Percentiles rank a stretch among this genome's conserved stretches.
phyloP scores from a whole-genome alignment of 2,888 invertebrate genomes.

The Apotomis turbidana region DNA sequence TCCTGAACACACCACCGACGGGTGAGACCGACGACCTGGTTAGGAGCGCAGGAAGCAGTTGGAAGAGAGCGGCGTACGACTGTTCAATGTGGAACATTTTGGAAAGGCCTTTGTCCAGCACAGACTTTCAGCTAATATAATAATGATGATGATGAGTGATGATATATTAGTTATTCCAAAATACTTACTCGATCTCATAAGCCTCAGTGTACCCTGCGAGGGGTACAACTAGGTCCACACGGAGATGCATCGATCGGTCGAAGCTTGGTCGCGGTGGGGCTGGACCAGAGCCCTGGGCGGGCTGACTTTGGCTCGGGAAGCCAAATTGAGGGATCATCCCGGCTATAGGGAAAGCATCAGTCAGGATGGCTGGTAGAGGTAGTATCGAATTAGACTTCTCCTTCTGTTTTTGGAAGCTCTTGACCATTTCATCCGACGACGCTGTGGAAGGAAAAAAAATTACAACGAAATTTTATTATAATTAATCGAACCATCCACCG shows the following conservation, averaged over 20 bases:
- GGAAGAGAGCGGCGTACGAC: no score
- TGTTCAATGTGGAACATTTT: no score
- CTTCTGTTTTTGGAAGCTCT: conserved; percentile 28
- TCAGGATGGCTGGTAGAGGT: conserved; percentile 22
- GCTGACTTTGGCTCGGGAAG: neutral
- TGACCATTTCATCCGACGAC: conserved; percentile 26
- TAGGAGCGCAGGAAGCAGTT: no score
- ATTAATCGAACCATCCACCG: neutral
- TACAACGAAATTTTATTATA: neutral
- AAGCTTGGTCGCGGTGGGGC: conserved; percentile 54
- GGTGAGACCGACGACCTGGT: no score
- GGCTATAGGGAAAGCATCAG: conserved; percentile 33
- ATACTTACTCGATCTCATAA: conserved; percentile 61
- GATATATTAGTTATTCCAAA: neutral
- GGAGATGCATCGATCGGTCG: conserved; percentile 56
- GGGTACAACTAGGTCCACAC: conserved; percentile 61
- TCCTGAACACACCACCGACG: no score
- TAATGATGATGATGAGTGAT: no score
- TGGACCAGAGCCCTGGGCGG: conserved; percentile 28
- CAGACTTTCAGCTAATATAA: no score
- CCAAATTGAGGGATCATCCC: conserved; percentile 20
- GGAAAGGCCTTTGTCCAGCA: no score
- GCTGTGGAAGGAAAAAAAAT: neutral
- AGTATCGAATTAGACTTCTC: conserved; percentile 1
- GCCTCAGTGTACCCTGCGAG: conserved; percentile 67